These are phyloP conservation scores for Pholis gunnellus DNA, from an alignment of 2,113 vertebrate genomes.

Conservation along the genomic window DNA sequence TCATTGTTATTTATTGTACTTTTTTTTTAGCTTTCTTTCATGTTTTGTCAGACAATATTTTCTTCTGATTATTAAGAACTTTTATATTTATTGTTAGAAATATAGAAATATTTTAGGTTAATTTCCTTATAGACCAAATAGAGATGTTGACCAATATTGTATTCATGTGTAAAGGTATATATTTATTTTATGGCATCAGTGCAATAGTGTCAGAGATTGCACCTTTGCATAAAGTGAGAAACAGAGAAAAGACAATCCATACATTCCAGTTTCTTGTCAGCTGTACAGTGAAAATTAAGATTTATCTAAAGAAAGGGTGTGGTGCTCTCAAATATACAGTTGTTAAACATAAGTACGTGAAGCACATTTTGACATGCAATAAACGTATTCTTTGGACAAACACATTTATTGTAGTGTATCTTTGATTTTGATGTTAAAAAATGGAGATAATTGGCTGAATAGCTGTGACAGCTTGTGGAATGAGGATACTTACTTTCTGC, in stretches of 20 bases:
- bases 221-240: not conserved
- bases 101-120: not conserved
- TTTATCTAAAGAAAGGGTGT: not conserved
- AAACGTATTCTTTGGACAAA: conserved; percentile 49
- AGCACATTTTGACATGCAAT: conserved; percentile 47
- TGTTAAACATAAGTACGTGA: conserved; percentile 19
- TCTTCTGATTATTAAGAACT: not conserved
- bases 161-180: conserved; percentile 36
- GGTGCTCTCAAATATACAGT: conserved; percentile 30
- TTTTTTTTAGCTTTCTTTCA: not conserved
- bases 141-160: conserved; percentile 2
- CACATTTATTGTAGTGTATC: not conserved
- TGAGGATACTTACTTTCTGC: not conserved
- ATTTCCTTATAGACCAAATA: conserved; percentile 36
- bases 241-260: conserved; percentile 40
- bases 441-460: not conserved
- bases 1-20: conserved; percentile 26
- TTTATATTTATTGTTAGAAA: conserved; percentile 43
- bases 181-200: conserved; percentile 28
- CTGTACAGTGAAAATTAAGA: conserved; percentile 14
- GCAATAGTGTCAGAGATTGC: not conserved
- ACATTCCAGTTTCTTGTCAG: conserved; percentile 28
- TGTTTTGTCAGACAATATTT: conserved; percentile 2
- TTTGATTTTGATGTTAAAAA: not conserved
- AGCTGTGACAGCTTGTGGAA: not conserved